Base-by-base conservation (phyloP, 92 coral and sea anemone species). In the Phenganax subtilis region DNA sequence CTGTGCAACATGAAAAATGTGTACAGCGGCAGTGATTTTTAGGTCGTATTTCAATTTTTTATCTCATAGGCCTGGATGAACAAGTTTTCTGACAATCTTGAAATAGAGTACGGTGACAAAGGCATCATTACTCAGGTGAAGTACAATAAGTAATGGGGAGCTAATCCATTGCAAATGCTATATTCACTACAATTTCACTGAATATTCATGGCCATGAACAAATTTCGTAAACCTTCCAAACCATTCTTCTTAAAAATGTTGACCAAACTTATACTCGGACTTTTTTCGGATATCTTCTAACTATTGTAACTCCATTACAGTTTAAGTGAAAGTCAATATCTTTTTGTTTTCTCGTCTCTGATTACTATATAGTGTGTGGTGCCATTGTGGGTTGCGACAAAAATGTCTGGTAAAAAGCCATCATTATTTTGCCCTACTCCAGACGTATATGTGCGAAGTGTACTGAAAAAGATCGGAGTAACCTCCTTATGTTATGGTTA, bases 61-160 rank as follows among this genome's bases (percentile, higher is more conserved):
- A 6, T 15, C 52, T 29, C 55, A 2, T 84, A 90, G 93, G 97
- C 87, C 51, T 92, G 90, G 74, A 90, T 92, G 44, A 92, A 92
- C 71, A 90, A 88, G 70, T 88, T 92, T 62, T 90, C 94, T 53
- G 83, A 89, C 64, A 81, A 90, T 75, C 87, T 92, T 64, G 74
- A 84, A 76, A 68, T 80, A 51, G 97, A 92, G 81, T 92, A 91
- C 84, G 85, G 89, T 15, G 81, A 85, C 29, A 90, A 76, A 57
- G 97, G 97, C 25, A 82, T 90, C 57, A 63, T 54, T 16, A 88
- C 85, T 54, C 93, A 90, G 89, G 93, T 90, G 47, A 1, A 11
- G 17, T 57, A 11, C 15, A 11, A 2, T 37, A 37, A 37, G 5
- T 37, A 37, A 37, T 37, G 47, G 3, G 2, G 47, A 5, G 47